phyloP scores from a whole-genome alignment of 2,797 vertebrate genomes.

The Perodicticus potto region DNA sequence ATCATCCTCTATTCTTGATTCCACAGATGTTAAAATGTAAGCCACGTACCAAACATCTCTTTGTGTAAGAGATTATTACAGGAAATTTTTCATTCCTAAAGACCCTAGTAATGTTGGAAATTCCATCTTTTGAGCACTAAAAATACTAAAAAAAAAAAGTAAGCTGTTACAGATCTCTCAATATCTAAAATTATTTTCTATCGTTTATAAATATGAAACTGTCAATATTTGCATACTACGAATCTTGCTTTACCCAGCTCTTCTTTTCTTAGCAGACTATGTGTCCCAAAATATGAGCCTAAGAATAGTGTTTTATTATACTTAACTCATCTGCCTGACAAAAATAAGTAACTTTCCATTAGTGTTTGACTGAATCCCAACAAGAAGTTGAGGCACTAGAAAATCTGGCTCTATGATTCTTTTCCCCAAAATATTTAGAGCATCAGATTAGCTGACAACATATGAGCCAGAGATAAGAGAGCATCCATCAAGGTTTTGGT shows the following conservation, averaged over 20 bases:
- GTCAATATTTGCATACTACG: not conserved
- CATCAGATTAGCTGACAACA: slow-evolving; percentile 53
- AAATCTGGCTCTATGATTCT: slow-evolving; percentile 19
- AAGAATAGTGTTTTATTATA: slow-evolving; percentile 15
- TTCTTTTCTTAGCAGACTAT: not conserved
- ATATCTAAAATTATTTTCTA: slow-evolving; percentile 24
- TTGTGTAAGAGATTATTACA: not conserved
- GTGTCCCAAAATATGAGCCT: not conserved
- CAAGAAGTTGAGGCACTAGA: not conserved
- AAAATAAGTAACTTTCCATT: not conserved
- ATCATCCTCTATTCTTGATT: slow-evolving; percentile 4
- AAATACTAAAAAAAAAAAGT: not conserved
- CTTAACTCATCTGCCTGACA: not conserved
- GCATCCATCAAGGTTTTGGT: slow-evolving; percentile 72
- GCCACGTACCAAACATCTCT: not conserved
- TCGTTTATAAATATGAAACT: slow-evolving; percentile 10
- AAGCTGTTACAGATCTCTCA: not conserved
- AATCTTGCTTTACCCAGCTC: not conserved
- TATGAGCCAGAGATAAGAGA: slow-evolving; percentile 72
- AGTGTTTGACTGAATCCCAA: not conserved
- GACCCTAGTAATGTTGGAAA: not conserved
- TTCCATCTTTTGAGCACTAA: not conserved
- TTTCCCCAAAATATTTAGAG: slow-evolving; percentile 56
- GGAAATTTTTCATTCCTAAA: slow-evolving; percentile 12
- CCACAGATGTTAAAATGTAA: not conserved